Conservation (phyloP, 1,140 invertebrate genomes). For the Penaeus chinensis region DNA sequence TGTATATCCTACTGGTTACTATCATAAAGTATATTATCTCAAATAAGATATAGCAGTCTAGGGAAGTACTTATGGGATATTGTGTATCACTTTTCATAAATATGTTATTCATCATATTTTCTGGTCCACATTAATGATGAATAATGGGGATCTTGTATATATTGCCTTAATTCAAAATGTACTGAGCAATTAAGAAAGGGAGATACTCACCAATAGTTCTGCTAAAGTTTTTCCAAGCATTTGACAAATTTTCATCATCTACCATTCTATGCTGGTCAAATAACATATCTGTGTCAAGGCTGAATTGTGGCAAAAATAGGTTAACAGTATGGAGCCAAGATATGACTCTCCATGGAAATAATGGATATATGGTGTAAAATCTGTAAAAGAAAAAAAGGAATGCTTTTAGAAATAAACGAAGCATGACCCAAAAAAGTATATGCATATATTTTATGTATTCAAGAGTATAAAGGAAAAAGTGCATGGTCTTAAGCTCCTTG, state of each 20-base stretch:
- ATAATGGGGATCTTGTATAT: too few relatives aligned
- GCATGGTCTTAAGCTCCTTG: too few relatives aligned
- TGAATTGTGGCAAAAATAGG: slow-evolving; percentile 32
- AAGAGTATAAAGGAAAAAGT: not conserved
- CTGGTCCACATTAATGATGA: too few relatives aligned
- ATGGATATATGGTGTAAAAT: slow-evolving; percentile 29
- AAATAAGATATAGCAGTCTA: too few relatives aligned
- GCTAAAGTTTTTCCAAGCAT: slow-evolving; percentile 38
- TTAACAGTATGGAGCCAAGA: slow-evolving; percentile 31
- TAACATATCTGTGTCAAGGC: not conserved
- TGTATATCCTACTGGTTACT: too few relatives aligned
- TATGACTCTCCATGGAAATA: slow-evolving; percentile 46
- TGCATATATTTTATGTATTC: not conserved
- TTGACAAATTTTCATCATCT: slow-evolving; percentile 29
- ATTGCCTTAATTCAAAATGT: too few relatives aligned
- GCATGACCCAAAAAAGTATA: not conserved
- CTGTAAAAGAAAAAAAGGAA: slow-evolving; percentile 7
- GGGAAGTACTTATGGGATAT: too few relatives aligned
- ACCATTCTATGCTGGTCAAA: slow-evolving; percentile 36
- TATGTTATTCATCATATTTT: too few relatives aligned
- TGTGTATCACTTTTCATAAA: too few relatives aligned
- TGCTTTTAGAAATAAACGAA: not conserved
- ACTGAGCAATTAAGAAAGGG: not conserved
- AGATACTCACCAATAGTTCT: slow-evolving; percentile 25
- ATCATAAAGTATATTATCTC: too few relatives aligned